Evolutionary conservation across 2,797 vertebrate genomes (phyloP), one percentile per base, ranked within the genome.

Genomic region (Enteromius argenteus): DNA sequence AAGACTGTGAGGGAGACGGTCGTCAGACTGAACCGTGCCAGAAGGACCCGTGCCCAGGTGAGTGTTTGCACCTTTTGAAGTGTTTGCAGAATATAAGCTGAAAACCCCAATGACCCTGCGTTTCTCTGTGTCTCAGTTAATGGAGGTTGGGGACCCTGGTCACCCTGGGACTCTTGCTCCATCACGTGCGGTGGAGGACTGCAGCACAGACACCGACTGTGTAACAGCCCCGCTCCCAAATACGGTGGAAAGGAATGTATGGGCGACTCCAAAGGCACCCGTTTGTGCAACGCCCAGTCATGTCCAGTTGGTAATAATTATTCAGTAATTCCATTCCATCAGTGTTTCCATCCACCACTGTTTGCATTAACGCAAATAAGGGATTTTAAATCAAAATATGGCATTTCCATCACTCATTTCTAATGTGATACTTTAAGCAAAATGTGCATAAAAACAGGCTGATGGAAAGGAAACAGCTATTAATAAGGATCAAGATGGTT

Each of bases 111-210:
- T 51, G 13, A 72, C 79, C 9, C 4, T 44, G 76, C 37, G 14
- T 80, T 15, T 35, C 46, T 64, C n/a, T 46, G 32, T 67, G 53
- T 53, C 10, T 78, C 76, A 99, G 98, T 99, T 88, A 94, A 98
- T 88, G 98, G 98, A 86, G 96, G 95, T 67, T 99, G 98, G 98
- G 98, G 98, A 81, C 97, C 97, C 21, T 99, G 98, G 98, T 98
- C 98, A 84, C 96, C 92, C 0, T 99, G 98, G 98, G 96, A 97
- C 89, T 93, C 95, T 87, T 99, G 98, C 89, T 96, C 96, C 35
- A 93, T 97, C 86, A 99, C 97, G 7, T 99, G 98, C 89, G 96
- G 96, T 88, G 97, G 98, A 91, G 98, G 98, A 85, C 86, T 97
- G 76, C 98, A 98, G 91, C 96, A 80, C 75, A 96, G 97, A 8